These are phyloP conservation scores for Pristionchus fissidentatus DNA, from an alignment of 2,888 invertebrate species.

Conservation along the genomic window DNA sequence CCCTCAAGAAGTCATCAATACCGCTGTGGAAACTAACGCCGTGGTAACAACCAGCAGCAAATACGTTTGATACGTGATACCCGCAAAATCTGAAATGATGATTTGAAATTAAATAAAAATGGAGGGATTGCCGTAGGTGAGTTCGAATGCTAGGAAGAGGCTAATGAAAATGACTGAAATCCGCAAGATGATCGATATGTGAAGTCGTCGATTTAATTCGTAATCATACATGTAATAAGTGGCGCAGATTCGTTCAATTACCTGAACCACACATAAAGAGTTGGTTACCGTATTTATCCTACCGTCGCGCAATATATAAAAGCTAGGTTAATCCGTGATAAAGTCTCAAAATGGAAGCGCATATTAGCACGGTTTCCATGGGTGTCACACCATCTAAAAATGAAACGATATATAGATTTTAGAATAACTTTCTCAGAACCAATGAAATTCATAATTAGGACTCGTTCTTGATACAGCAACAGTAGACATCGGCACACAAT, in stretches of 20 bases:
- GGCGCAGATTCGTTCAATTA: neutral
- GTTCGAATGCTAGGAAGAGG: neutral
- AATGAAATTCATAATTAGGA: neutral
- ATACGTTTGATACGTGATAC: neutral
- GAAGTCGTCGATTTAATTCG: neutral
- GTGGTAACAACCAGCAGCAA: neutral
- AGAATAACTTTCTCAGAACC: neutral
- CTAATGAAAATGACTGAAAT: neutral
- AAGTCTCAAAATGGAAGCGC: neutral
- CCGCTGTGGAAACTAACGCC: neutral
- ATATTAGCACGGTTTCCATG: neutral
- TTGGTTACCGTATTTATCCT: neutral
- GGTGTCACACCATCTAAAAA: neutral
- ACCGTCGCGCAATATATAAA: slow-evolving; percentile 20
- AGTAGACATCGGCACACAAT: neutral
- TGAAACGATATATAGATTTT: neutral
- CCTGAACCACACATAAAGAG: neutral
- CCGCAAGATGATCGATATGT: neutral
- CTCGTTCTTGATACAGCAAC: neutral
- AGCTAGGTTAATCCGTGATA: neutral
- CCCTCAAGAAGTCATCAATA: too few relatives aligned
- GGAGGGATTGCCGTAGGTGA: neutral
- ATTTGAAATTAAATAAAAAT: neutral
- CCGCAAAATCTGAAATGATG: neutral
- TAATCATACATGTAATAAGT: neutral